Percentiles rank a stretch among this genome's conserved stretches.
Evolutionary conservation across 2,888 invertebrate genomes (phyloP).

Genomic region (Monochamus alternatus): DNA sequence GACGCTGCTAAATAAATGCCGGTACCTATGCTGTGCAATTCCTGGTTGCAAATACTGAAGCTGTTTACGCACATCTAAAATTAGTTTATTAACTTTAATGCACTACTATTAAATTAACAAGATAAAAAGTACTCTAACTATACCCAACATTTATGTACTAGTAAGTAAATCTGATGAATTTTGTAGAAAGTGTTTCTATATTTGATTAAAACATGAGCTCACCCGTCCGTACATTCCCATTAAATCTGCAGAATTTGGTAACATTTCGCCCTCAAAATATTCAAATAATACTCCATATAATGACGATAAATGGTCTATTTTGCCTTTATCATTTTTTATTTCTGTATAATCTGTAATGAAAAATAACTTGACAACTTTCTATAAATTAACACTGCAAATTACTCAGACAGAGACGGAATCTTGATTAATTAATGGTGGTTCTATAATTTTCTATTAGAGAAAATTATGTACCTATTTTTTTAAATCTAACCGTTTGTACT

Average conservation of each 20-base stretch:
- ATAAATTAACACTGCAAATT: too few relatives aligned
- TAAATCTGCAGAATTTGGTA: conserved; percentile 85
- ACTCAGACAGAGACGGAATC: too few relatives aligned
- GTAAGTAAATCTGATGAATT: too few relatives aligned
- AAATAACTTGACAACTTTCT: neutral
- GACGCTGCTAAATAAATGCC: conserved; percentile 92
- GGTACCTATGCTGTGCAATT: conserved; percentile 88
- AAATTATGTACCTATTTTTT: too few relatives aligned
- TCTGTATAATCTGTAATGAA: conserved; percentile 80
- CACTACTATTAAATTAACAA: too few relatives aligned
- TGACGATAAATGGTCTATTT: conserved; percentile 86
- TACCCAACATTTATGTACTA: too few relatives aligned
- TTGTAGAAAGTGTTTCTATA: too few relatives aligned
- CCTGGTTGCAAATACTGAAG: conserved; percentile 88
- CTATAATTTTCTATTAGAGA: too few relatives aligned
- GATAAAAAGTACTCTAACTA: too few relatives aligned
- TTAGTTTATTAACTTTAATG: neutral
- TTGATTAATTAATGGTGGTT: too few relatives aligned
- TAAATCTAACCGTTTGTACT: too few relatives aligned
- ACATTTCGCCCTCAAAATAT: conserved; percentile 78
- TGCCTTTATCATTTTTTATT: conserved; percentile 81
- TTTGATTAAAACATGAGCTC: conserved; percentile 63
- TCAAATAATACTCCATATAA: conserved; percentile 82
- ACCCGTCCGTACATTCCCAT: conserved; percentile 92
- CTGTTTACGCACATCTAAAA: conserved; percentile 90